Evolutionary conservation across 2,888 invertebrate genomes (phyloP).

Genomic region (Hirudinaria manillensis): DNA sequence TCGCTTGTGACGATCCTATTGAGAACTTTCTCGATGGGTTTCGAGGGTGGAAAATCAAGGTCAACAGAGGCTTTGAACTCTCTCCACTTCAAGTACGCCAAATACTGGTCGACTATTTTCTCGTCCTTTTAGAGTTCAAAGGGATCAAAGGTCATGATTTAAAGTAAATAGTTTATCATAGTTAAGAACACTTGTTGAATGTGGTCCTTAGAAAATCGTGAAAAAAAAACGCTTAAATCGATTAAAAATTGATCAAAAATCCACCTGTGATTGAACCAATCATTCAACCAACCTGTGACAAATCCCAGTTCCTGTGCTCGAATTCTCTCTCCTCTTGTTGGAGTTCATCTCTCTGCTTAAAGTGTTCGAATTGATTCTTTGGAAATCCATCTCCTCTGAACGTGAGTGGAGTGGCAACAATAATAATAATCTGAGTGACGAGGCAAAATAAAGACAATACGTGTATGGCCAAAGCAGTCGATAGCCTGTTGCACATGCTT

Average conservation of each 20-base stretch:
- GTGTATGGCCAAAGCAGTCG: not conserved
- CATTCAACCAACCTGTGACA: conserved; percentile 29
- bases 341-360: conserved; percentile 33
- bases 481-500: not conserved
- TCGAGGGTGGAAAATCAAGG: conserved; percentile 36
- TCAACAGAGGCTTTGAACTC: conserved; percentile 37
- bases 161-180: not conserved
- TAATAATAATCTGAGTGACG: not conserved
- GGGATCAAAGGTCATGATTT: not conserved
- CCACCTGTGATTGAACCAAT: too few relatives aligned
- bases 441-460: not conserved
- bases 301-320: conserved; percentile 26
- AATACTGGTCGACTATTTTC: conserved; percentile 37
- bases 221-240: too few relatives aligned
- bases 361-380: conserved; percentile 35
- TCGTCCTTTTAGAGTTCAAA: conserved; percentile 34
- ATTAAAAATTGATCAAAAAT: not conserved
- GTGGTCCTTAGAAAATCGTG: not conserved
- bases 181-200: not conserved
- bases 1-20: conserved; percentile 35
- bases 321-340: conserved; percentile 30
- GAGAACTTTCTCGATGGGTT: conserved; percentile 38
- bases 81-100: conserved; percentile 38
- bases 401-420: not conserved
- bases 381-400: conserved; percentile 22